Conservation (phyloP, 1,140 invertebrate genomes). For the Papilio polyxenes region DNA sequence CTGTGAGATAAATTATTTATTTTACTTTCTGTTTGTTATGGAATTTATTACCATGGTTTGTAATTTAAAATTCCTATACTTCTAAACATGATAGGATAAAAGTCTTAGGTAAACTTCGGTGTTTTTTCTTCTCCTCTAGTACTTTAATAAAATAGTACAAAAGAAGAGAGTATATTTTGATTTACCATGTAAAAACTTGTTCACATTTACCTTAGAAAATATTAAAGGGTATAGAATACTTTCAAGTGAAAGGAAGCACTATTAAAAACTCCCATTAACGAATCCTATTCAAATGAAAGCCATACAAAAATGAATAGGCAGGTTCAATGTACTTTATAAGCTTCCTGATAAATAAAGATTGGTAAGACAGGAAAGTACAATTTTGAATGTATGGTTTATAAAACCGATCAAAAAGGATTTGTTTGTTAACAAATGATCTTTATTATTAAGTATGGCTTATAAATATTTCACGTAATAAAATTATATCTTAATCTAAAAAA, state of each 20-base stretch:
- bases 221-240: constrained; percentile 22
- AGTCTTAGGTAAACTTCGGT: not conserved
- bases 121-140: not conserved
- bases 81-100: not conserved
- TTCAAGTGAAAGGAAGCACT: constrained; percentile 24
- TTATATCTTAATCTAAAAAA: no score
- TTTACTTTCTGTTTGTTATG: not conserved
- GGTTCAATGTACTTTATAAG: constrained; percentile 19
- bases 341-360: constrained; percentile 6
- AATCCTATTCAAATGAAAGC: constrained; percentile 21
- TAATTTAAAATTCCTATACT: not conserved
- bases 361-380: not conserved
- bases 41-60: not conserved
- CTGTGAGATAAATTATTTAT: constrained; percentile 6
- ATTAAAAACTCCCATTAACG: constrained; percentile 32
- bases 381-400: not conserved
- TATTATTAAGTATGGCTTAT: no score
- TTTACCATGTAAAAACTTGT: not conserved
- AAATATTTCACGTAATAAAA: no score
- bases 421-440: no score
- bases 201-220: constrained; percentile 25
- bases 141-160: not conserved
- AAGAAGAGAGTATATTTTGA: not conserved
- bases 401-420: no score
- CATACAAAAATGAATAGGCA: constrained; percentile 29